Base-by-base conservation (phyloP, 2,888 invertebrate species). In the Drosophila tanythrix region DNA sequence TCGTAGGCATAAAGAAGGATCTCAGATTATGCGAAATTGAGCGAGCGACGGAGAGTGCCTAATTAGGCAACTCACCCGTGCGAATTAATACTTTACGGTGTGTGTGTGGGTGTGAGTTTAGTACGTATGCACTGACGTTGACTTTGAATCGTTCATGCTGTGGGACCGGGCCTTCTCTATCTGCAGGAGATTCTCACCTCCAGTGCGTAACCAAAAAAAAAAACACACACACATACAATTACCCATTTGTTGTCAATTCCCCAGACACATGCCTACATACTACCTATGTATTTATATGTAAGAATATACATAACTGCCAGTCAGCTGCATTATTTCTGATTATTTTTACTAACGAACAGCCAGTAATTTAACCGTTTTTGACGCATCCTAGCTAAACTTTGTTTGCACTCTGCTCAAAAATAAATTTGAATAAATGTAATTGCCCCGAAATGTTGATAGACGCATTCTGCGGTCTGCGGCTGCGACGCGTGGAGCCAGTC, bases 381-480 rank as follows among this genome's bases (percentile, higher is more conserved):
- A 2, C 6, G 27, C n/a, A 15, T 15, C 15, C 35, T 21, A 33
- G 29, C 29, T 7, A 33, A 29, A 31, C 48, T 11, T 52, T 27
- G 11, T 11, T 25, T 8, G 36, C 36, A 31, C 21, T 60, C 8
- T 59, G 15, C 21, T 7, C 6, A 43, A 36, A 56, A 40, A 40
- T 40, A 10, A 40, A 8, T 67, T 73, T 73, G 31, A 31, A 10
- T 31, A 10, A 31, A 31, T 52, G 60, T 74, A 81, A 78, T 81
- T 81, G 66, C 70, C 68, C 57, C 61, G 62, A 80, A 77, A 78
- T 73, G 65, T 76, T 64, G 70, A 62, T 59, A 73, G 77, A 64
- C 59, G 82, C 43, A 67, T 65, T 40, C 65, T 74, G 63, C 27
- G 61, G 57, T 70, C 18, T 70, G 66, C 27, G 58, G 60, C 52